These are phyloP conservation scores for Drepana arcuata DNA, from an alignment of 1,140 invertebrate species.

Conservation along the genomic window DNA sequence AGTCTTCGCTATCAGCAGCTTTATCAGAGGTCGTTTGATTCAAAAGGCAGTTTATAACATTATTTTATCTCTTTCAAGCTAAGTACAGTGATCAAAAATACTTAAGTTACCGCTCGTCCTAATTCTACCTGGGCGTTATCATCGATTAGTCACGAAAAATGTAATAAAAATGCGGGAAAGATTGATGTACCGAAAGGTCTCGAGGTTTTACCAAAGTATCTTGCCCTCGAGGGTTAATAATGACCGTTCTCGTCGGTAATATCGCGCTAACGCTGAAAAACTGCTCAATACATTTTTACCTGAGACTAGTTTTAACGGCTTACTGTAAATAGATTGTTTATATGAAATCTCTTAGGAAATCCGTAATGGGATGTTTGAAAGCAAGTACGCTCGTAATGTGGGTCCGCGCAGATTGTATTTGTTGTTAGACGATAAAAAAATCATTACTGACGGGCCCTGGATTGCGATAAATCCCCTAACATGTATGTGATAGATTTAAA, in stretches of 20 bases:
- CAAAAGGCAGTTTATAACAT: not conserved
- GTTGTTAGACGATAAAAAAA: not conserved
- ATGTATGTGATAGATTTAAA: too few species aligned
- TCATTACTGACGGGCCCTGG: not conserved
- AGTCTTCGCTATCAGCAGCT: not conserved
- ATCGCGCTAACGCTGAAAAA: conserved; percentile 18
- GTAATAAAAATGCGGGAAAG: conserved; percentile 14
- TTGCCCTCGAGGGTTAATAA: conserved; percentile 14
- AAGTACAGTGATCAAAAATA: not conserved
- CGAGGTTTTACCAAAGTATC: conserved; percentile 9
- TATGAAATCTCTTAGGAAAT: too few species aligned
- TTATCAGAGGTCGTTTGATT: not conserved
- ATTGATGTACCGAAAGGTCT: conserved; percentile 14
- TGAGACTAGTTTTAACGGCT: conserved; percentile 3
- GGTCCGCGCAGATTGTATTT: conserved; percentile 1
- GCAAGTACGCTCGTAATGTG: too few species aligned
- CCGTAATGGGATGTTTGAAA: too few species aligned
- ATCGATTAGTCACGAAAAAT: conserved; percentile 13
- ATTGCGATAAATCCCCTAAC: not conserved
- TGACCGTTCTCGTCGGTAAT: conserved; percentile 12
- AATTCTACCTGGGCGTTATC: not conserved
- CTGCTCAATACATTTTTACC: conserved; percentile 13
- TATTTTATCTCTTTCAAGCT: not conserved
- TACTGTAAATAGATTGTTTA: not conserved
- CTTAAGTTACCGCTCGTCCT: too few species aligned